Evolutionary conservation across 2,797 vertebrate genomes (phyloP).

Genomic region (Selene dorsalis): DNA sequence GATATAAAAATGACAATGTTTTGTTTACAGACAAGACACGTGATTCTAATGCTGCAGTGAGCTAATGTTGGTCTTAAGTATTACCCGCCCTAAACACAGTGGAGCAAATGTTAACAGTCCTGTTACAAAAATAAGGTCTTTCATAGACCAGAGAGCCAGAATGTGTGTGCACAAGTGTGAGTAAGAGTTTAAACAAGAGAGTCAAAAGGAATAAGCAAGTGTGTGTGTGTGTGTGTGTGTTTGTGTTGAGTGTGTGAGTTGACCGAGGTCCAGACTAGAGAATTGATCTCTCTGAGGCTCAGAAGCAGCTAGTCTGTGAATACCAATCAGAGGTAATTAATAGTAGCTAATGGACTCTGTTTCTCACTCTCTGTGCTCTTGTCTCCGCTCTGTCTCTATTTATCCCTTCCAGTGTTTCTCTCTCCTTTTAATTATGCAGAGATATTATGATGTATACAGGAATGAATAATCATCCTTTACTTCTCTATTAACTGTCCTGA

Average conservation of each 20-base stretch:
- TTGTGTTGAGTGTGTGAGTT: conserved; percentile 36
- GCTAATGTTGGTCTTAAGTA: neutral
- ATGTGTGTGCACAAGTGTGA: conserved; percentile 19
- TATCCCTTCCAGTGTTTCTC: conserved; percentile 39
- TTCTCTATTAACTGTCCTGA: conserved; percentile 17
- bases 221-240: conserved; percentile 11
- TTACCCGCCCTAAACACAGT: neutral
- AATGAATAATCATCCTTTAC: conserved; percentile 14
- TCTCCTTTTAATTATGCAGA: conserved; percentile 37
- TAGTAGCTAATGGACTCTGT: conserved; percentile 81
- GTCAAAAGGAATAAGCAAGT: conserved; percentile 29
- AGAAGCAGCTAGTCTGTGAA: conserved; percentile 76
- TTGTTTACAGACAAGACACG: neutral
- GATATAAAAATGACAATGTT: neutral
- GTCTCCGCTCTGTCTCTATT: conserved; percentile 44
- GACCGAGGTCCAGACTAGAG: conserved; percentile 65
- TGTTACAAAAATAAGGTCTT: neutral
- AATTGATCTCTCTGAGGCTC: conserved; percentile 77
- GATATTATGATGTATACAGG: conserved; percentile 20
- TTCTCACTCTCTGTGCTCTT: conserved; percentile 57
- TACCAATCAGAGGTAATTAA: conserved; percentile 85
- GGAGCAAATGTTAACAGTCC: neutral
- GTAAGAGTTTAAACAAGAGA: conserved; percentile 36
- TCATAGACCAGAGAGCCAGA: neutral
- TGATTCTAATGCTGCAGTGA: neutral